Evolutionary conservation across 2,888 invertebrate genomes (phyloP), one percentile per base, ranked within the genome.

Genomic region (Drosophila nigritarsus): DNA sequence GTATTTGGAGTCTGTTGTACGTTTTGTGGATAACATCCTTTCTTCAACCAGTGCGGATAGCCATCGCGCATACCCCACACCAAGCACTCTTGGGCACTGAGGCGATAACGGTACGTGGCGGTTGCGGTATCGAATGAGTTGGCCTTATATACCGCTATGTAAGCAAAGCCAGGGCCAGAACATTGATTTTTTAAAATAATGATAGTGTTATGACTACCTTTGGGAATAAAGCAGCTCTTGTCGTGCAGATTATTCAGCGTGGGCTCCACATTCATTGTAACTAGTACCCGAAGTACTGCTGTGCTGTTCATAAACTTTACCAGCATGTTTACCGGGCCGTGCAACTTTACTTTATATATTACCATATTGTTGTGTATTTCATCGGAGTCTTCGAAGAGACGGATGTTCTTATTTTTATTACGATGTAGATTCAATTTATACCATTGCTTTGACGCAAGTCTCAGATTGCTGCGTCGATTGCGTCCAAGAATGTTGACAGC

Each of bases 141-240:
- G 0, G 36, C 48, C 9, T 61, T 65, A 63, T 51, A 78, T 13
- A 78, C 51, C 0, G 73, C 63, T 54, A 78, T 61, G 49, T 65
- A 78, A 9, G 58, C 72, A 9, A 27, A 27, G 0, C 60, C 38
- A 2, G 55, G 27, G 3, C 18, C 9, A 1, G 1, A 0, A 36
- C 78, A 79, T 5, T 13, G 36, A 49, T 74, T 77, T 9, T 42
- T 61, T n/a, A 77, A 50, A 15, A 63, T 2, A 24, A 77, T 49
- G 0, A 13, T 36, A 8, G 13, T 45, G 15, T 48, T 36, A 2
- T 2, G 2, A 11, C 2, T 24, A 3, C 36, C 53, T 18, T 45
- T 42, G 8, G 62, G 49, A 5, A 78, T 34, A 15, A 8, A n/a
- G 27, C 71, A 71, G 38, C 53, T 58, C 6, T 29, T 6, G 18